Base-by-base conservation (phyloP, 2,888 invertebrate genomes). In the Scaptomyza caliginosa region DNA sequence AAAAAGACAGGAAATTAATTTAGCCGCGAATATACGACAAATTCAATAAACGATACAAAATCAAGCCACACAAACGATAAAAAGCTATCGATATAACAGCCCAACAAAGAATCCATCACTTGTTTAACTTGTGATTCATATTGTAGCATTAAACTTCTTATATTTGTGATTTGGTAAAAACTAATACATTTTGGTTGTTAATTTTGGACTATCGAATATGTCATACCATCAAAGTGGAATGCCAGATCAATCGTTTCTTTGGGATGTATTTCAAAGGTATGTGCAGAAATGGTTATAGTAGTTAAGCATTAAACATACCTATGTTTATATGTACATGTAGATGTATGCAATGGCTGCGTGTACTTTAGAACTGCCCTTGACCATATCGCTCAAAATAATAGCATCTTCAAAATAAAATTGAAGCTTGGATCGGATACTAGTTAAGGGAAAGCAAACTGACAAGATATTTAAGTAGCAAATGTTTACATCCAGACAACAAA, bases 211-310 rank as follows among this genome's bases (percentile, higher is more conserved):
- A 19, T 28, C 19, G 7, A 63, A 76, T 51, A 90, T 90, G 90
- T 67, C 89, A 26, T 94, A 94, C 81, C 92, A 93, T 76, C 93
- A 94, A 24, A 92, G 94, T 13, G 93, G 94, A 28, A 94, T 96
- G 94, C 96, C 96, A 0, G 94, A 93, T 86, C 93, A 95, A 67
- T 94, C 96, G 77, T 96, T 96, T 90, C 91, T 96, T 17, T 96
- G 95, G 95, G 94, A 95, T 82, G 94, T 96, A 34, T 96, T 96
- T 89, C 94, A 95, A 92, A 54, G 65, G 66, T 71, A 51, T 17
- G 23, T 38, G 8, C 26, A 26, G 2, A 6, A 3, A 26, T 8
- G 11, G 4, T 26, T 1, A 16, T 42, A n/a, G n/a, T 36, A 21
- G 13, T 16, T n/a, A 7, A 13, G 2, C 30, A 32, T 6, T 28